A percentile compares a stretch with the other conserved stretches of the same genome.
phyloP scores from a whole-genome alignment of 2,888 invertebrate species.

The Diarsia brunnea region DNA sequence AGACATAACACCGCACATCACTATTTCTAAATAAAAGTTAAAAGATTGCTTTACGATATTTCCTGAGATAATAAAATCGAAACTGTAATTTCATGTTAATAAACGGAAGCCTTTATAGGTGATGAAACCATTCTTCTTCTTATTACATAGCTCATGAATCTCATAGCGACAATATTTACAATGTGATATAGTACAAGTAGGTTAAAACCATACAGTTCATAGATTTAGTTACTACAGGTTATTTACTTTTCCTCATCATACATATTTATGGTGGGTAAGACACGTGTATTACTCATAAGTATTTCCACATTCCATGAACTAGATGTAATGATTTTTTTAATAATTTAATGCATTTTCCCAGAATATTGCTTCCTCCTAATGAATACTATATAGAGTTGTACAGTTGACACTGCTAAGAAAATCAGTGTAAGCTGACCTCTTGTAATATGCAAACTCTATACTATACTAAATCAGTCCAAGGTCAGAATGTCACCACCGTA shows the following conservation, averaged over 20 bases:
- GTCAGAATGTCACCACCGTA: not conserved
- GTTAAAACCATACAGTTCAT: slow-evolving; percentile 7
- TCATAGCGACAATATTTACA: not conserved
- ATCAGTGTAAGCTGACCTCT: too few species aligned
- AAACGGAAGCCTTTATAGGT: not conserved
- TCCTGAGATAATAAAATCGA: too few species aligned
- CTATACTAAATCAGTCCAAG: not conserved
- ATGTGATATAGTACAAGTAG: slow-evolving; percentile 1
- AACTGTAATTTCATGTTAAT: not conserved
- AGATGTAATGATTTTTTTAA: not conserved
- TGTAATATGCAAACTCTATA: too few species aligned
- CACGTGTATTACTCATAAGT: slow-evolving; percentile 5
- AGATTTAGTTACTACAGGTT: not conserved
- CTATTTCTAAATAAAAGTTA: too few species aligned
- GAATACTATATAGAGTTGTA: not conserved
- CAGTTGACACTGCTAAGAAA: too few species aligned
- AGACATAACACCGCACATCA: slow-evolving; percentile 17
- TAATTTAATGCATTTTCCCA: slow-evolving; percentile 8
- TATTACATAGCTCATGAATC: not conserved
- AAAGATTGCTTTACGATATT: too few species aligned
- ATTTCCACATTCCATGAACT: slow-evolving; percentile 12
- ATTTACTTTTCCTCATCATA: slow-evolving; percentile 20
- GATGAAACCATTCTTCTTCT: not conserved
- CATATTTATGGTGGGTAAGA: not conserved
- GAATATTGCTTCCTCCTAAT: not conserved